Conservation (phyloP, 2,797 vertebrate species). For the Hylomyscus alleni region DNA sequence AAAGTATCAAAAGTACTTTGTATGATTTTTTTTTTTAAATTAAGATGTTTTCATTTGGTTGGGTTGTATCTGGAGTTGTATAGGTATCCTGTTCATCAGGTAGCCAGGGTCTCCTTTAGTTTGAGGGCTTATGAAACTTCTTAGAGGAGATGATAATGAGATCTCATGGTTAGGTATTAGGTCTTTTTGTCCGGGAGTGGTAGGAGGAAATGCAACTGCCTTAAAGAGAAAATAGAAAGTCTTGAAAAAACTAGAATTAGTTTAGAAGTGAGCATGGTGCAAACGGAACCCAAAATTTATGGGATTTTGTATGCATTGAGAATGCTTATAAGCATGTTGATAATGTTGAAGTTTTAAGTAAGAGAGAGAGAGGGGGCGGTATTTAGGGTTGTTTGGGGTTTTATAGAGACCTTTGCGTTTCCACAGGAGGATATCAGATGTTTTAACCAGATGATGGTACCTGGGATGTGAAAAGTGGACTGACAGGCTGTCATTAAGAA, state of each 20-base stretch:
- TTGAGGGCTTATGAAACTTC: neutral
- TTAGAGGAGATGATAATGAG: slow-evolving; percentile 25
- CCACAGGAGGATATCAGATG: neutral
- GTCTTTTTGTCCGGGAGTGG: neutral
- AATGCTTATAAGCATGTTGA: neutral
- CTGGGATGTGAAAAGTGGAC: neutral
- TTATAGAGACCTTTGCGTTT: slow-evolving; percentile 42
- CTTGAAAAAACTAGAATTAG: slow-evolving; percentile 25
- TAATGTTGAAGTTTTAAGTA: slow-evolving; percentile 13
- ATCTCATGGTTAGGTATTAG: neutral
- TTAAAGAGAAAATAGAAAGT: neutral
- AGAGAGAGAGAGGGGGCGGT: neutral
- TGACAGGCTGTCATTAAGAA: neutral
- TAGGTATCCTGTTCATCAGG: slow-evolving; percentile 12
- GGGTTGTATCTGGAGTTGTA: slow-evolving; percentile 29
- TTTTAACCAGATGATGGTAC: neutral
- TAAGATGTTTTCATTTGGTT: slow-evolving; percentile 41
- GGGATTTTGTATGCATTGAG: slow-evolving; percentile 14
- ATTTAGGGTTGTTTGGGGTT: slow-evolving; percentile 38
- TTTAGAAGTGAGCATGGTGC: neutral
- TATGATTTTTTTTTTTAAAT: neutral
- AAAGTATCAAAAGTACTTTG: neutral
- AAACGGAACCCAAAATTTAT: slow-evolving; percentile 26
- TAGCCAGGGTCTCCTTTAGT: slow-evolving; percentile 25
- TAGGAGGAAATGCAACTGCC: neutral